Percentiles rank a stretch among this genome's conserved stretches.
These are phyloP conservation scores for Xerus rutilus DNA, from an alignment of 2,797 vertebrate species.

Conservation along the genomic window DNA sequence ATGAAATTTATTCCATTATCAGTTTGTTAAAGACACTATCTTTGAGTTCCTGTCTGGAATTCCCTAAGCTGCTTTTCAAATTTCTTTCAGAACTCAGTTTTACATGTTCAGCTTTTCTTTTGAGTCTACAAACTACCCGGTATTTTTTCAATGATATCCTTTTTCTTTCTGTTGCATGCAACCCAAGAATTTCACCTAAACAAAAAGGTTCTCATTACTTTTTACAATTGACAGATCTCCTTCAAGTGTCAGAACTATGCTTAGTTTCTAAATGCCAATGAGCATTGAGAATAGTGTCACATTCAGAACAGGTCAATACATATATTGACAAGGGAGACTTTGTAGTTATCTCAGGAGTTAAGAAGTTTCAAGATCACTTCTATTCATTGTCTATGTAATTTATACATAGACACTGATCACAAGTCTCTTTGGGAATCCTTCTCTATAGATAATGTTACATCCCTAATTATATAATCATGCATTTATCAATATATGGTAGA, in stretches of 20 bases:
- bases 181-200: conserved; percentile 29
- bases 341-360: conserved; percentile 57
- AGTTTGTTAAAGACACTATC: conserved; percentile 51
- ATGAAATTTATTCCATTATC: conserved; percentile 58
- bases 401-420: conserved; percentile 28
- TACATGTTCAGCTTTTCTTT: conserved; percentile 50
- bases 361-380: conserved; percentile 65
- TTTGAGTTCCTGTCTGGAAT: background rate
- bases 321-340: conserved; percentile 63
- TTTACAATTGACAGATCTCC: conserved; percentile 34
- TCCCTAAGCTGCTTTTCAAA: background rate
- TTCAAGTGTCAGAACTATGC: conserved; percentile 31
- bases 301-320: conserved; percentile 51
- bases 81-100: background rate
- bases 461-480: conserved; percentile 7
- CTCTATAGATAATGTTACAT: conserved; percentile 1
- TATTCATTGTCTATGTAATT: conserved; percentile 17
- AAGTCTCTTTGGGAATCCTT: conserved; percentile 46
- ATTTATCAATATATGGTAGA: background rate
- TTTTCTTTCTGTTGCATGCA: conserved; percentile 2
- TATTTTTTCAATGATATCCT: background rate
- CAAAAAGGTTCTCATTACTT: conserved; percentile 62
- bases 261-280: conserved; percentile 67
- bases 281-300: conserved; percentile 49
- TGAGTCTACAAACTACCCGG: background rate